Base-by-base conservation (phyloP, 2,797 vertebrate genomes). In the Psittacula derbiana region DNA sequence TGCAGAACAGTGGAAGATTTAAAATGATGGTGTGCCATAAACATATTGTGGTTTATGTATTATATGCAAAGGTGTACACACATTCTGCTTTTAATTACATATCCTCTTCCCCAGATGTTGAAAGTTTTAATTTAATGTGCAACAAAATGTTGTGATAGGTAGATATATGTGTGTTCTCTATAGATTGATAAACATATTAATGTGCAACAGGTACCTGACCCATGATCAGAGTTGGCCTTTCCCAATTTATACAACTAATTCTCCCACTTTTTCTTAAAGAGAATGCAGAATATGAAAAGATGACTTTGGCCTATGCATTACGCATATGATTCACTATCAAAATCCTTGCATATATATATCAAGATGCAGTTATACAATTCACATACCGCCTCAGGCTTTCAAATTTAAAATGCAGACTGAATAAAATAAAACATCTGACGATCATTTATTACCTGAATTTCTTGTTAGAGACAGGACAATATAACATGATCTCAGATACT, bases 401-500 rank as follows among this genome's bases (percentile, higher is more conserved):
- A 80, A 43, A 80, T 55, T 70, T 78, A 66, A 73, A 60, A 60
- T 31, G 23, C 3, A 88, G 25, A 88, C 80, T 36, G 2, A 36
- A 62, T 72, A 75, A 81, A 89, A 79, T 12, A 40, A 64, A 94
- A 14, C 4, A 61, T 17, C 8, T 40, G 28, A 66, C 43, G 6
- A 27, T n/a, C 46, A 44, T 62, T 64, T 78, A 17, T 74, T 74
- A 16, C 4, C 19, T 61, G 9, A 58, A 36, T 55, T 74, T 78
- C 6, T 50, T 84, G n/a, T 31, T 2, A 0, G 36, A 36, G 10
- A 16, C 0, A 2, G 4, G 5, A 0, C 80, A 61, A 41, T 43
- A 28, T 28, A 65, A 46, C 8, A 28, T 27, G 10, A 60, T 12
- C 25, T 80, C 33, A 55, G 14, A 31, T 41, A 64, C 5, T 28